phyloP scores from a whole-genome alignment of 2,113 vertebrate species.

The Parus major region DNA sequence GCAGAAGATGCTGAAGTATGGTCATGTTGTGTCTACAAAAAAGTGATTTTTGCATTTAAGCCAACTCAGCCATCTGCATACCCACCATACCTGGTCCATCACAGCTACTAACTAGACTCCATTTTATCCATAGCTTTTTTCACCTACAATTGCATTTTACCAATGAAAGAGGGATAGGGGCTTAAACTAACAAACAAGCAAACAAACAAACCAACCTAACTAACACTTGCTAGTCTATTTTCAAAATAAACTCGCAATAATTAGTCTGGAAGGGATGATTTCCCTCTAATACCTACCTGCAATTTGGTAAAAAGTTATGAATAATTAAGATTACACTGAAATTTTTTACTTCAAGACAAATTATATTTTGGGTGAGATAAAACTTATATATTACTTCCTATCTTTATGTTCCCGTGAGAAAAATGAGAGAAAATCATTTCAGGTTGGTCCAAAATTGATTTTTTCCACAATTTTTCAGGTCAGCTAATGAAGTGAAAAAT shows the following conservation, averaged over 20 bases:
- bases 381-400: not conserved
- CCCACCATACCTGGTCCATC: not conserved
- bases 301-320: not conserved
- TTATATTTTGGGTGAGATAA: not conserved
- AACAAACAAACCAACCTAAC: not conserved
- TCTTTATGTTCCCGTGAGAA: conserved; percentile 31
- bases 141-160: not conserved
- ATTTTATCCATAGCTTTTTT: not conserved
- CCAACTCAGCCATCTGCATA: not conserved
- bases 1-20: not conserved
- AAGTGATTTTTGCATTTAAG: not conserved
- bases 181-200: not conserved
- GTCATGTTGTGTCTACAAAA: not conserved
- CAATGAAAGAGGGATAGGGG: not conserved
- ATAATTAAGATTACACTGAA: not conserved
- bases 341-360: not conserved
- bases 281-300: not conserved
- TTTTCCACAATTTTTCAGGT: conserved; percentile 69
- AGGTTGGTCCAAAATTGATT: conserved; percentile 60
- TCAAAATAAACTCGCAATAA: not conserved
- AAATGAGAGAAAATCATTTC: conserved; percentile 55
- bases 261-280: not conserved
- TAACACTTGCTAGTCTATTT: not conserved
- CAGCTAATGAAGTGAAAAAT: conserved; percentile 61
- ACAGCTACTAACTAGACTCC: not conserved